Evolutionary conservation across 2,888 invertebrate species (phyloP).

Genomic region (Noctua pronuba): DNA sequence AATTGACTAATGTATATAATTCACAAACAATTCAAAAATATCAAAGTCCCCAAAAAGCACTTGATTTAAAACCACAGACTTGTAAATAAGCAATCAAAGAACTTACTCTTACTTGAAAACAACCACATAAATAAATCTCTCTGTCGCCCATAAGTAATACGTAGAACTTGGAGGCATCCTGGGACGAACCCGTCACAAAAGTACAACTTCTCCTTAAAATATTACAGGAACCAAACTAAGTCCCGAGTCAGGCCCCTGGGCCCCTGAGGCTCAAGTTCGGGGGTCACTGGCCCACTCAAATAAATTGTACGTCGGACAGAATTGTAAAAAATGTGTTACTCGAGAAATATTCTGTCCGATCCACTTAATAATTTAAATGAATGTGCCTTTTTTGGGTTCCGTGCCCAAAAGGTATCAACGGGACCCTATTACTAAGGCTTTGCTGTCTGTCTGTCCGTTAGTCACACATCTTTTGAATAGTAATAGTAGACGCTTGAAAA

Average conservation of each 20-base stretch:
- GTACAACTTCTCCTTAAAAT: conserved; percentile 27
- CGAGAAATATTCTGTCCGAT: background rate
- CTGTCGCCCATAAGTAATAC: background rate
- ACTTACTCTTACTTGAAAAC: background rate
- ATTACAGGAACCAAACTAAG: conserved; percentile 36
- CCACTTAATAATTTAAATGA: conserved; percentile 46
- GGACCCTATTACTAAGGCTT: background rate
- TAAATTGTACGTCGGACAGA: conserved; percentile 42
- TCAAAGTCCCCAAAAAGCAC: background rate
- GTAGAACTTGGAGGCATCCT: background rate
- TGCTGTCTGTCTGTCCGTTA: background rate
- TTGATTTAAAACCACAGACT: background rate
- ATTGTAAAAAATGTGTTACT: conserved; percentile 42
- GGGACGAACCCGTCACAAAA: conserved; percentile 21
- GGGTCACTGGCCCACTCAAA: conserved; percentile 35
- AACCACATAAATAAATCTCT: conserved; percentile 19
- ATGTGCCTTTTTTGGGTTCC: conserved; percentile 2
- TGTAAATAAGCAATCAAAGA: background rate
- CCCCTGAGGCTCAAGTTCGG: background rate
- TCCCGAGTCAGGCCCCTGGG: background rate
- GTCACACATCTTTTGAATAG: background rate
- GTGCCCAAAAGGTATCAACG: background rate
- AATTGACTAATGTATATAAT: background rate
- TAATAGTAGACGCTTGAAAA: background rate
- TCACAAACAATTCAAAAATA: background rate